A percentile compares a stretch with the other conserved stretches of the same genome.
These are phyloP conservation scores for Diplazon laetatorius DNA, from an alignment of 2,888 invertebrate species.

Conservation along the genomic window DNA sequence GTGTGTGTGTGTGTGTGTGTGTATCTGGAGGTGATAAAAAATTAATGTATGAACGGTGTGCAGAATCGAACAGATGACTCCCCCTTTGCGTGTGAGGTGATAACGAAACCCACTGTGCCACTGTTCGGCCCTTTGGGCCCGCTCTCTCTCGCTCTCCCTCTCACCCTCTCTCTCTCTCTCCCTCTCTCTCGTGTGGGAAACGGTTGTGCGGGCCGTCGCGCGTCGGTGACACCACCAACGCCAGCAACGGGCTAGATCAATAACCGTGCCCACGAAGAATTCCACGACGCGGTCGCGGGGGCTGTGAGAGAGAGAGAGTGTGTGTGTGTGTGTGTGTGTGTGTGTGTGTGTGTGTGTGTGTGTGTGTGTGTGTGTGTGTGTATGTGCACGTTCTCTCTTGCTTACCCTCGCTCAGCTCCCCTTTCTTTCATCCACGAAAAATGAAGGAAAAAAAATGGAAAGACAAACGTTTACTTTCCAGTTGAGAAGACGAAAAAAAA, in stretches of 20 bases:
- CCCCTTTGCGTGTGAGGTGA: too few species aligned
- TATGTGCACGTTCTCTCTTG: constrained; percentile 35
- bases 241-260: constrained; percentile 67
- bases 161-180: too few species aligned
- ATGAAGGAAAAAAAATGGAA: not conserved
- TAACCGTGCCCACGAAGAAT: constrained; percentile 72
- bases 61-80: not conserved
- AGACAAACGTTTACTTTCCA: not conserved
- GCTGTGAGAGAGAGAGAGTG: too few species aligned
- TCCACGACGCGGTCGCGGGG: constrained; percentile 69
- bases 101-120: not conserved
- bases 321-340: too few species aligned
- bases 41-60: not conserved
- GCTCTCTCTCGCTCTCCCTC: too few species aligned
- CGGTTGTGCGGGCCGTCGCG: constrained; percentile 45
- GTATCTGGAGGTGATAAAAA: not conserved
- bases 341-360: too few species aligned
- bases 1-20: too few species aligned
- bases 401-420: constrained; percentile 29
- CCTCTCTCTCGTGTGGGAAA: constrained; percentile 19
- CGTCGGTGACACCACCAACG: constrained; percentile 46
- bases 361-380: too few species aligned
- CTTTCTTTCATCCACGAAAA: constrained; percentile 28
- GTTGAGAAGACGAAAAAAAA: too few species aligned
- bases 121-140: not conserved